Conservation (phyloP, 2,113 vertebrate genomes). For the Rhizomys pruinosus region DNA sequence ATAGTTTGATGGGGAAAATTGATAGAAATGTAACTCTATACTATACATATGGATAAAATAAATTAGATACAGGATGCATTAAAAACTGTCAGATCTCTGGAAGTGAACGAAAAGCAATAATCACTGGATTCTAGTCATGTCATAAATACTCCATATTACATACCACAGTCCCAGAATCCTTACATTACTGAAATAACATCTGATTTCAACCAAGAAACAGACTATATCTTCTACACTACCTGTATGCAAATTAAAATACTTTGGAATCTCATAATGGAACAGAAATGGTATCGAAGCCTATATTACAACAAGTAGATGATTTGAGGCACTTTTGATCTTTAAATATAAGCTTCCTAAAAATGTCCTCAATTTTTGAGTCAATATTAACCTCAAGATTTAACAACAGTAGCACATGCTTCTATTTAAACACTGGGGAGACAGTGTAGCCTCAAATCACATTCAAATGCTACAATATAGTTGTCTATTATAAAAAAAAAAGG, state of each 20-base stretch:
- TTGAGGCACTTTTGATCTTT: neutral
- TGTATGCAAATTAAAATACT: neutral
- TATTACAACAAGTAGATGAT: neutral
- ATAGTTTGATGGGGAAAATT: neutral
- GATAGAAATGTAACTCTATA: neutral
- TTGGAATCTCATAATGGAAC: neutral
- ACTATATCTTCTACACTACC: rapidly evolving
- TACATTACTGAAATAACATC: neutral
- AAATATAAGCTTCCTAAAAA: neutral
- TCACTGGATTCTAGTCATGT: neutral
- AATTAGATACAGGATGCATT: neutral
- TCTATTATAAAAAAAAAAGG: too few relatives aligned
- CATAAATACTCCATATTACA: neutral
- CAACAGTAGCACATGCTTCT: neutral
- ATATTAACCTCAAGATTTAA: neutral
- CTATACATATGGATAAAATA: neutral
- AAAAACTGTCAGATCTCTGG: neutral
- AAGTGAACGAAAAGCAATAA: neutral
- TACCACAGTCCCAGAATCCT: neutral
- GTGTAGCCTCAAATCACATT: neutral
- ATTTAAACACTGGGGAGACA: neutral
- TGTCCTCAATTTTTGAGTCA: neutral
- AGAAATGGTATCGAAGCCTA: neutral
- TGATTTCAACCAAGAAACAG: neutral
- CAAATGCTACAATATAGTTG: neutral